Percentiles rank a stretch among this genome's conserved stretches.
Evolutionary conservation across 2,113 vertebrate species (phyloP).

Genomic region (Phyllopteryx taeniolatus): DNA sequence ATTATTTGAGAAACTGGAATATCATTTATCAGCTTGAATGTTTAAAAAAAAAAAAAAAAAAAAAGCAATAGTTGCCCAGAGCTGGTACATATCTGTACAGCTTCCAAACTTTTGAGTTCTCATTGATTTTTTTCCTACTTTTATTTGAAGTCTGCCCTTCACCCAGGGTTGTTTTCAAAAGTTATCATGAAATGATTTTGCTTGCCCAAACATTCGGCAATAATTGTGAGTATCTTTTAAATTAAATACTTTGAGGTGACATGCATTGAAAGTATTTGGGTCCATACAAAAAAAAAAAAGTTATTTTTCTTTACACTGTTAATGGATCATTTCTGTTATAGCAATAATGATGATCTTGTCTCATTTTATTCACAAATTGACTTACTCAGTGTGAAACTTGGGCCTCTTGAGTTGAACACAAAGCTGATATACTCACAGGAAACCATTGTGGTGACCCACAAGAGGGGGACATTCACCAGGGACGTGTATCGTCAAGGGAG

Average conservation of each 20-base stretch:
- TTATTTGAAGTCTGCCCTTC: not conserved
- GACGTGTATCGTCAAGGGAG: too few species aligned
- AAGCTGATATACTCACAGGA: too few species aligned
- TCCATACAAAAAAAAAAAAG: not conserved
- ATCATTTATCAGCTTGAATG: not conserved
- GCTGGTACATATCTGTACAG: not conserved
- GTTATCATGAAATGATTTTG: constrained; percentile 17
- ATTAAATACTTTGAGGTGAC: not conserved
- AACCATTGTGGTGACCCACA: too few species aligned
- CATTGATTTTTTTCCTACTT: constrained; percentile 1
- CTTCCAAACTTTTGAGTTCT: constrained; percentile 5
- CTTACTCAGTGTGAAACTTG: too few species aligned
- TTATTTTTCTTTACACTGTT: not conserved
- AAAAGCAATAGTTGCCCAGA: not conserved
- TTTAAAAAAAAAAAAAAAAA: too few species aligned
- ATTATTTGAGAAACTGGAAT: constrained; percentile 2
- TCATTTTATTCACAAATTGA: too few species aligned
- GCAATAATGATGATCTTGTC: too few species aligned
- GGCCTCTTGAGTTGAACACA: too few species aligned
- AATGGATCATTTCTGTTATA: too few species aligned
- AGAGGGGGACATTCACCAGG: too few species aligned
- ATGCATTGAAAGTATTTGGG: not conserved
- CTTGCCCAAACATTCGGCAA: constrained; percentile 15
- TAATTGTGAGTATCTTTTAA: not conserved
- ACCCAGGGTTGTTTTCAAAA: not conserved